A percentile compares a stretch with the other conserved stretches of the same genome.
Conservation (phyloP, 2,113 vertebrate genomes). For the Gnathonemus longibarbis region DNA sequence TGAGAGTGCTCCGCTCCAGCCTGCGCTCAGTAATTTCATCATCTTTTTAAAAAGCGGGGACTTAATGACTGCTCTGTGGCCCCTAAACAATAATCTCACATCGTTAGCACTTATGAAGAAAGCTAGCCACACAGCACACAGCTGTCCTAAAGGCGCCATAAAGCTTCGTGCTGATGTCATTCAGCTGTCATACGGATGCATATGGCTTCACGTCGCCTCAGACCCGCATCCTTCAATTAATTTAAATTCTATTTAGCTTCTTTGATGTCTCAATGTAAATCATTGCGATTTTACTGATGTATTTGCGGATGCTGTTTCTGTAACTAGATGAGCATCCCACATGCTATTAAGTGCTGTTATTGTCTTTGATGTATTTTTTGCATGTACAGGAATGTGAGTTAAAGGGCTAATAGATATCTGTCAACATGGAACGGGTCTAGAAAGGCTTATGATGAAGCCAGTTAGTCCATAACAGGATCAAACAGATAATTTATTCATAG, state of each 20-base stretch:
- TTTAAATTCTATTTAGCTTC: neutral
- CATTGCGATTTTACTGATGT: neutral
- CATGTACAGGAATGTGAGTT: neutral
- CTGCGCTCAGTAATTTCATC: neutral
- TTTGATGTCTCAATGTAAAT: neutral
- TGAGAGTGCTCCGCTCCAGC: neutral
- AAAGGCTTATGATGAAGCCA: neutral
- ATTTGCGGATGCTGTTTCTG: neutral
- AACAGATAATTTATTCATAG: neutral
- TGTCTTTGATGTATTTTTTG: neutral
- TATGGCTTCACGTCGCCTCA: neutral
- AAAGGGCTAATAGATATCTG: neutral
- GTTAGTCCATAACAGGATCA: neutral
- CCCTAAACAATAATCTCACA: neutral
- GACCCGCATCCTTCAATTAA: neutral
- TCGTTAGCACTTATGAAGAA: slow-evolving; percentile 8
- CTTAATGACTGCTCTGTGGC: neutral
- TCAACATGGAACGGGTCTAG: neutral
- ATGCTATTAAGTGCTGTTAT: slow-evolving; percentile 12
- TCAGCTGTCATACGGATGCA: neutral
- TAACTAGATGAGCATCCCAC: neutral
- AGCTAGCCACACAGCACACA: neutral
- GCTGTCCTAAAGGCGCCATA: neutral
- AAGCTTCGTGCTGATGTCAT: neutral
- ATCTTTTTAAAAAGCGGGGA: neutral